Percentiles rank a stretch among this genome's conserved stretches.
Conservation (phyloP, 53 echinoderm and acorn worm genomes). For the Echinometra lucunter region DNA sequence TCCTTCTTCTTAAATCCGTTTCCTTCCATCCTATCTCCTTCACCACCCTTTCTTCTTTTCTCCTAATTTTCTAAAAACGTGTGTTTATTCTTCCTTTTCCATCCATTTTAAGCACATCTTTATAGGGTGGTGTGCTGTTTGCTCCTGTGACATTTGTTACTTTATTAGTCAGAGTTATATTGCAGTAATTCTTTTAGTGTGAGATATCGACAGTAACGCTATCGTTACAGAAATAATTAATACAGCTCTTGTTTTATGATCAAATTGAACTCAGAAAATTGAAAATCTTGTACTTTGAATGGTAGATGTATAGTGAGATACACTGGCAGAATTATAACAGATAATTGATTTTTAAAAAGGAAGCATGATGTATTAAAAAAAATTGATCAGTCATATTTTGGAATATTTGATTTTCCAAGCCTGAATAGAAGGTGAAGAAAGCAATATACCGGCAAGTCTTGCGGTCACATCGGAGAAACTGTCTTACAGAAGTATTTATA, state of each 20-base stretch:
- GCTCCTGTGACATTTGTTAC: no score
- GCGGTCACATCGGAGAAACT: background rate
- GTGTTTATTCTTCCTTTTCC: background rate
- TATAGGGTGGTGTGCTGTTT: no score
- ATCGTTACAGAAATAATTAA: no score
- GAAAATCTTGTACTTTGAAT: background rate
- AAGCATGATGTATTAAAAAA: background rate
- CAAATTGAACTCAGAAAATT: background rate
- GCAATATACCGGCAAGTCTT: background rate
- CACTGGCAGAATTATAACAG: background rate
- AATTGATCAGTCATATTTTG: background rate
- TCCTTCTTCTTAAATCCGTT: no score
- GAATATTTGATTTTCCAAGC: background rate
- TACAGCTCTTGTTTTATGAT: background rate
- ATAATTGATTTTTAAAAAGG: background rate
- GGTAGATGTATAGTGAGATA: background rate
- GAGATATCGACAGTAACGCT: no score
- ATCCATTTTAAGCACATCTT: no score
- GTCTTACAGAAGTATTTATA: background rate
- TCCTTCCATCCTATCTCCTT: no score
- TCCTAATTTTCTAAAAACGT: no score
- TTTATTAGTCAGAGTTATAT: no score
- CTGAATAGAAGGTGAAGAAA: background rate
- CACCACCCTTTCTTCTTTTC: no score
- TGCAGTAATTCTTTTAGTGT: no score